These are phyloP conservation scores for Limnephilus lunatus DNA, from an alignment of 2,888 invertebrate genomes.

Conservation along the genomic window DNA sequence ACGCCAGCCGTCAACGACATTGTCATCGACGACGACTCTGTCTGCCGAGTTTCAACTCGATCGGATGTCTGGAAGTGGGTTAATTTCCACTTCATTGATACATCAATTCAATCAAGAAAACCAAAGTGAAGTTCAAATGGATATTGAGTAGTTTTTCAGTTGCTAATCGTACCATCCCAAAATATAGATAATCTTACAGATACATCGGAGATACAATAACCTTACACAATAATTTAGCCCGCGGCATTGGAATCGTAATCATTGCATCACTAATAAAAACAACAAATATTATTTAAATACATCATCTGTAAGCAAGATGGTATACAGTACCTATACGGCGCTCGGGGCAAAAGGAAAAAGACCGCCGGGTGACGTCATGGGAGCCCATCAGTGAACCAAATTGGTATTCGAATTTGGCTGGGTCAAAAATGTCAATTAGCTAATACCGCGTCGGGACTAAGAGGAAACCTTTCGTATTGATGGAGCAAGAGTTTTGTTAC, in stretches of 20 bases:
- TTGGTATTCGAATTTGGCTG: not conserved
- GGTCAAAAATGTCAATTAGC: not conserved
- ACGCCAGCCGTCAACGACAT: too few relatives aligned
- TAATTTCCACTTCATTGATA: too few relatives aligned
- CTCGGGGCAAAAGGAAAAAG: not conserved
- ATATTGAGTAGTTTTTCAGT: not conserved
- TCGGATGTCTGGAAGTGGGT: too few relatives aligned
- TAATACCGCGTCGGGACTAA: not conserved
- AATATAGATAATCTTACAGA: not conserved
- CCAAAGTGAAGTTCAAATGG: too few relatives aligned
- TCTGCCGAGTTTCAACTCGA: too few relatives aligned
- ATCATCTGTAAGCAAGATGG: not conserved
- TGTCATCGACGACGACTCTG: too few relatives aligned
- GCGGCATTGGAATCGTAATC: not conserved
- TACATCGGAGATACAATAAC: not conserved
- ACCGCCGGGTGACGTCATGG: not conserved
- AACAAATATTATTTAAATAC: not conserved
- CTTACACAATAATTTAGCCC: not conserved
- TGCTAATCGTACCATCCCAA: not conserved
- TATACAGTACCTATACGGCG: not conserved
- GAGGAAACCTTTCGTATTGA: not conserved
- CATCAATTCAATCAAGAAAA: too few relatives aligned
- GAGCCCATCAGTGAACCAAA: not conserved
- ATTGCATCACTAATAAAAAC: not conserved
- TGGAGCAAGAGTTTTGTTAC: not conserved